Percentiles rank a stretch among this genome's conserved stretches.
Evolutionary conservation across 2,797 vertebrate species (phyloP).

Genomic region (Leptoclinus maculatus): DNA sequence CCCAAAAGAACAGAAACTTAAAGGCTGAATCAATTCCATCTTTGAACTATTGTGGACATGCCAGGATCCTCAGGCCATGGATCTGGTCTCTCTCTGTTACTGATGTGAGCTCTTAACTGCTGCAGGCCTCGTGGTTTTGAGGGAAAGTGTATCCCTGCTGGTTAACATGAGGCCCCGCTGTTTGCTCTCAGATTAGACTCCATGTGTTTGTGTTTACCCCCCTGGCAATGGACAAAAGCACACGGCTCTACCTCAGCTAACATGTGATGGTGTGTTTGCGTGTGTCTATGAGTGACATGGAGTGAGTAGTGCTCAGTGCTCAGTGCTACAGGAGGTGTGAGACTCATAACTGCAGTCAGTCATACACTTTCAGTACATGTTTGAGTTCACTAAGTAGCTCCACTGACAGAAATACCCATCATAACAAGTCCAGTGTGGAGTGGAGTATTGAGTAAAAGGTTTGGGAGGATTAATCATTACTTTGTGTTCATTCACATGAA

Average conservation of each 20-base stretch:
- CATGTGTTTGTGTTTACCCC: constrained; percentile 71
- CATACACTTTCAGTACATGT: constrained; percentile 15
- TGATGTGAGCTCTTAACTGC: constrained; percentile 27
- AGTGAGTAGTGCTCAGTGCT: constrained; percentile 14
- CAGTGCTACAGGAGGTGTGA: constrained; percentile 17
- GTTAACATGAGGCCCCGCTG: constrained; percentile 64
- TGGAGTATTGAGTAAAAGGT: neutral
- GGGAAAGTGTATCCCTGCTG: constrained; percentile 60
- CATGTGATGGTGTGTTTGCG: constrained; percentile 24
- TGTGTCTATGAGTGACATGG: constrained; percentile 20
- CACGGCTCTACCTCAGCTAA: constrained; percentile 53
- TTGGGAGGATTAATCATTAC: neutral
- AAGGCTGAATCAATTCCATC: neutral
- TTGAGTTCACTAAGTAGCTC: constrained; percentile 13
- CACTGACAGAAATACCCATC: constrained; percentile 4
- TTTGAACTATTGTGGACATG: neutral
- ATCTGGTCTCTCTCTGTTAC: neutral
- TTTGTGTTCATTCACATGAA: neutral
- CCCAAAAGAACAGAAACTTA: neutral
- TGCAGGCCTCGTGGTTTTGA: constrained; percentile 38
- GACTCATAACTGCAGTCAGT: constrained; percentile 27
- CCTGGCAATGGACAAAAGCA: constrained; percentile 59
- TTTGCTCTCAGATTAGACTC: constrained; percentile 68
- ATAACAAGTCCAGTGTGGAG: neutral
- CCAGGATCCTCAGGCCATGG: neutral